A percentile compares a stretch with the other conserved stretches of the same genome.
Evolutionary conservation across 1,140 invertebrate genomes (phyloP).

Genomic region (Zophobas atratus): DNA sequence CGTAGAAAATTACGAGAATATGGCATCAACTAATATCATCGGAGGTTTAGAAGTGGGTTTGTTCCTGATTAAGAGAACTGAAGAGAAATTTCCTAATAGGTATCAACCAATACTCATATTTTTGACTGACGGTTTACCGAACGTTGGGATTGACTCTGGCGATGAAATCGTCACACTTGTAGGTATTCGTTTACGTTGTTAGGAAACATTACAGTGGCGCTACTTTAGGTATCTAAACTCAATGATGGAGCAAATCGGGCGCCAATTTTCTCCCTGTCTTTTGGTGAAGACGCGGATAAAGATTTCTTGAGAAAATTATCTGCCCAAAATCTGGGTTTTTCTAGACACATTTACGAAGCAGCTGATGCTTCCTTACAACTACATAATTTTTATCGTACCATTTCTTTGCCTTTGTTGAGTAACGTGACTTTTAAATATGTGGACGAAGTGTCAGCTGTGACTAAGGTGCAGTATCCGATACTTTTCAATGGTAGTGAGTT

Average conservation of each 20-base stretch:
- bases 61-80: constrained; percentile 68
- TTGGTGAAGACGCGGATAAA: constrained; percentile 78
- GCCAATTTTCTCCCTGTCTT: constrained; percentile 76
- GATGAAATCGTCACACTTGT: constrained; percentile 71
- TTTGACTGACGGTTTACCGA: constrained; percentile 81
- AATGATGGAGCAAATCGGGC: constrained; percentile 31
- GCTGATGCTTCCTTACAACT: constrained; percentile 72
- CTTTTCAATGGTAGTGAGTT: constrained; percentile 73
- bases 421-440: constrained; percentile 72
- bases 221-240: constrained; percentile 54
- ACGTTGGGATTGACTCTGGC: constrained; percentile 72
- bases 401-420: constrained; percentile 77
- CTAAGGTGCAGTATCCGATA: constrained; percentile 68
- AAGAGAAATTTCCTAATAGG: constrained; percentile 56
- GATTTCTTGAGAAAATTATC: constrained; percentile 74
- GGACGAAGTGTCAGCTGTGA: constrained; percentile 53
- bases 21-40: constrained; percentile 77
- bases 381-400: constrained; percentile 78
- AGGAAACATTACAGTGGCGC: too few relatives aligned
- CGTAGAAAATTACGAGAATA: constrained; percentile 69
- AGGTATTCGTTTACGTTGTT: constrained; percentile 18
- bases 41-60: constrained; percentile 74
- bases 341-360: too few relatives aligned
- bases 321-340: too few relatives aligned
- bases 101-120: constrained; percentile 76